Base-by-base conservation (phyloP, 2,888 invertebrate genomes). In the Drosophila macrospina region DNA sequence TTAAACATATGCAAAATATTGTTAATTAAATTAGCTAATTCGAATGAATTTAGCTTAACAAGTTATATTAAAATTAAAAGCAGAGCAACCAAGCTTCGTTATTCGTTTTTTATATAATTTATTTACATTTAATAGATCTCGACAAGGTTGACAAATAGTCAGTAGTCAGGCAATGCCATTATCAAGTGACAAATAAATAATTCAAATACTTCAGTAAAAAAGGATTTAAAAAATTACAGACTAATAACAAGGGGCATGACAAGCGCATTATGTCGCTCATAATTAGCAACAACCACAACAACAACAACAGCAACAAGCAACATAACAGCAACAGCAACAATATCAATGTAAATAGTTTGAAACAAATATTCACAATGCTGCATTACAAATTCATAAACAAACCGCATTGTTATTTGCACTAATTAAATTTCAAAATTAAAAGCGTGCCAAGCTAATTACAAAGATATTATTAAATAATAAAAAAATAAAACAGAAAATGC, bases 351-450 rank as follows among this genome's bases (percentile, higher is more conserved):
- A 60, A 32, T 24, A 36, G 24, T 44, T 11, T 0, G 41, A 55
- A n/a, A 39, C 47, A 44, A 28, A 57, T 20, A 61, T 66, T 34
- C 30, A 75, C 60, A 62, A 41, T 66, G 48, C 36, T 36, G 64
- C 62, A 70, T 69, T 79, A 59, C 72, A 69, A 74, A 77, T 74
- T 67, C 69, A 77, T 68, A 85, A 80, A 63, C 68, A 71, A 75
- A 69, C 85, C 83, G 51, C 83, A 67, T 69, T 68, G 44, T 83
- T 84, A 80, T 84, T 80, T 74, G 69, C 51, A 66, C 77, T 83
- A 84, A 84, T 84, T 85, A 85, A 83, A 85, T 84, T 80, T 74
- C 51, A 50, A 83, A 80, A 74, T 80, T 80, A 69, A 77, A 83
- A 57, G 62, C 69, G 69, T 72, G 69, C 74, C 80, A 57, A 74